Percentiles rank a stretch among this genome's conserved stretches.
phyloP scores from a whole-genome alignment of 2,113 vertebrate species.

The Istiophorus platypterus region DNA sequence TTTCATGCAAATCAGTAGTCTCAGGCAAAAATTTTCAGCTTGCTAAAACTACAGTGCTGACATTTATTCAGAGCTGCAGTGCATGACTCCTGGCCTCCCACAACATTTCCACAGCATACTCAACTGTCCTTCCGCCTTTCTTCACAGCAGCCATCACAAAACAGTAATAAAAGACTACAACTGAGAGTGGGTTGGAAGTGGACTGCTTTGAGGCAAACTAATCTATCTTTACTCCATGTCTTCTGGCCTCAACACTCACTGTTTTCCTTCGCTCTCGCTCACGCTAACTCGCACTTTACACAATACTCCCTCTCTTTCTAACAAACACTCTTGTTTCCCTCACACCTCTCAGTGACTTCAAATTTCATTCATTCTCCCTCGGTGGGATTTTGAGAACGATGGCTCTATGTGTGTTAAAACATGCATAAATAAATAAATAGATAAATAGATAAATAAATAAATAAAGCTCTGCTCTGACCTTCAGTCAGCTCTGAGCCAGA shows the following conservation, averaged over 20 bases:
- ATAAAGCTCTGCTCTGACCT: conserved; percentile 56
- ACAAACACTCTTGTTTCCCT: conserved; percentile 64
- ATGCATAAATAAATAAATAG: conserved; percentile 10
- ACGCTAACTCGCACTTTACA: conserved; percentile 52
- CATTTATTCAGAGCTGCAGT: conserved; percentile 65
- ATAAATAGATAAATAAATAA: background rate
- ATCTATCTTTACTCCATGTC: conserved; percentile 76
- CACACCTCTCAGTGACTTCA: conserved; percentile 60
- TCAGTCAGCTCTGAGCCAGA: conserved; percentile 57
- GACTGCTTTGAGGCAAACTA: conserved; percentile 77
- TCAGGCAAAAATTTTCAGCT: conserved; percentile 52
- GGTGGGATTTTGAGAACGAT: conserved; percentile 51
- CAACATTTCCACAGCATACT: conserved; percentile 64
- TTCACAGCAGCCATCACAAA: conserved; percentile 69
- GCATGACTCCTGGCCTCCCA: conserved; percentile 67
- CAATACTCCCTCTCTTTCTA: conserved; percentile 20
- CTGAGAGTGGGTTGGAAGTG: conserved; percentile 72
- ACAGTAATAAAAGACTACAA: conserved; percentile 73
- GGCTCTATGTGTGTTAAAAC: conserved; percentile 40
- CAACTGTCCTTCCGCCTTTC: conserved; percentile 61
- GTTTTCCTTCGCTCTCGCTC: conserved; percentile 50
- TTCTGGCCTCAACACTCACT: conserved; percentile 63
- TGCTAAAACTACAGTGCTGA: conserved; percentile 57
- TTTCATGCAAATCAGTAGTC: conserved; percentile 53
- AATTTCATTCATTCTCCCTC: conserved; percentile 44